Conservation (phyloP, 2,888 invertebrate genomes). For the Vannuccia rotundouncinata region DNA sequence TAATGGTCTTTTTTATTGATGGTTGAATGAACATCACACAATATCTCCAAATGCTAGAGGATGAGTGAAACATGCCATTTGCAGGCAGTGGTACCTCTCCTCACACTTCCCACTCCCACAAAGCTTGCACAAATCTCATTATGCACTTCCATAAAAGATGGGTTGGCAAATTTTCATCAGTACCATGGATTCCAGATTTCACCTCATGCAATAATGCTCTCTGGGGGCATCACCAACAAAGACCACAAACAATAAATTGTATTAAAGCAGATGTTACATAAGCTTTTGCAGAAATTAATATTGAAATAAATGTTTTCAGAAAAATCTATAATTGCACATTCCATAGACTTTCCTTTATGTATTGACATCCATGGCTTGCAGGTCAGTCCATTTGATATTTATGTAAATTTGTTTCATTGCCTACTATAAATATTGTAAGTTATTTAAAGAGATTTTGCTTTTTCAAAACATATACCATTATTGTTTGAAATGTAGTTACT, state of each 20-base stretch:
- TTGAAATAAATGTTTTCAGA: neutral
- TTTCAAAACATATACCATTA: neutral
- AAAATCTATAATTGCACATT: slow-evolving; percentile 3
- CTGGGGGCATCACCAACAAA: slow-evolving; percentile 19
- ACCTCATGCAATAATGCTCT: neutral
- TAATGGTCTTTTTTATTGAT: neutral
- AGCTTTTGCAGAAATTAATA: slow-evolving; percentile 10
- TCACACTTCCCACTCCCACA: neutral
- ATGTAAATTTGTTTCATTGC: slow-evolving; percentile 8
- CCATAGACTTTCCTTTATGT: neutral
- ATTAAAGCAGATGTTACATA: slow-evolving; percentile 5
- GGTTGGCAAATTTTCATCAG: neutral
- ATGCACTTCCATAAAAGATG: slow-evolving; percentile 11
- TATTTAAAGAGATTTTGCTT: slow-evolving; percentile 21
- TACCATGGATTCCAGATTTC: neutral
- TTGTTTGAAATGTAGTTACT: slow-evolving; percentile 11
- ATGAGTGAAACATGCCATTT: slow-evolving; percentile 26
- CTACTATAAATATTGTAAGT: neutral
- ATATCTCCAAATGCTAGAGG: neutral
- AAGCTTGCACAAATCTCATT: slow-evolving; percentile 1
- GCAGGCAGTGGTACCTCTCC: neutral
- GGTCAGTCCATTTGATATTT: slow-evolving; percentile 5
- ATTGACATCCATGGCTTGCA: slow-evolving; percentile 24
- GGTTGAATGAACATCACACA: slow-evolving; percentile 11
- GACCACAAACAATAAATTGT: neutral